These are phyloP conservation scores for Parnassius orleans DNA, from an alignment of 2,888 invertebrate genomes.

Conservation along the genomic window DNA sequence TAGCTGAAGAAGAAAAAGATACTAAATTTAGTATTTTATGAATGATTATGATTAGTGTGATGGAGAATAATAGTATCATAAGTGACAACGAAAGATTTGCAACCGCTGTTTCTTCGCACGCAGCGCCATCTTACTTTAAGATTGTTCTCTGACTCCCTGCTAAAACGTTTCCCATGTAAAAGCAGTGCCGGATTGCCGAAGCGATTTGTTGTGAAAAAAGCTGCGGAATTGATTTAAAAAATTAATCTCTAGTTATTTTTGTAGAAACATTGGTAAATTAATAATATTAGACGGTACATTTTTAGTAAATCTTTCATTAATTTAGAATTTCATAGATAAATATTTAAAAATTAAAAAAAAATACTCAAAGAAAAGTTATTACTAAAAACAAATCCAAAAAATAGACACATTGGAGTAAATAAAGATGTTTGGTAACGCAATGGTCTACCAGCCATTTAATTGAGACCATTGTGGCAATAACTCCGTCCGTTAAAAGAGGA, in stretches of 20 bases:
- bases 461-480: no score
- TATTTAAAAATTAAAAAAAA: no score
- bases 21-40: constrained; percentile 1
- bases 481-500: no score
- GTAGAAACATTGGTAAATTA: no score
- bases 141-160: constrained; percentile 21
- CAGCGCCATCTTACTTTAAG: constrained; percentile 32
- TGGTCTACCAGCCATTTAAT: no score
- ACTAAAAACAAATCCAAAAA: no score
- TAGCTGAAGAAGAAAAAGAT: neutral
- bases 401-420: no score
- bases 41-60: constrained; percentile 42
- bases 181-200: constrained; percentile 17
- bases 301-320: no score
- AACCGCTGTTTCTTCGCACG: constrained; percentile 35
- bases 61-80: constrained; percentile 38
- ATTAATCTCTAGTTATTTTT: neutral
- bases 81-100: constrained; percentile 45
- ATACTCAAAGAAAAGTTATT: no score
- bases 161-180: constrained; percentile 18
- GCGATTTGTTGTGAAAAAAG: constrained; percentile 14
- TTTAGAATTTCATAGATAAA: no score
- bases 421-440: no score
- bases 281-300: no score
- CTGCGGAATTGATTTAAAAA: constrained; percentile 3